Percentiles rank a stretch among this genome's conserved stretches.
Evolutionary conservation across 2,797 vertebrate genomes (phyloP).

Genomic region (Sebastes alutus): DNA sequence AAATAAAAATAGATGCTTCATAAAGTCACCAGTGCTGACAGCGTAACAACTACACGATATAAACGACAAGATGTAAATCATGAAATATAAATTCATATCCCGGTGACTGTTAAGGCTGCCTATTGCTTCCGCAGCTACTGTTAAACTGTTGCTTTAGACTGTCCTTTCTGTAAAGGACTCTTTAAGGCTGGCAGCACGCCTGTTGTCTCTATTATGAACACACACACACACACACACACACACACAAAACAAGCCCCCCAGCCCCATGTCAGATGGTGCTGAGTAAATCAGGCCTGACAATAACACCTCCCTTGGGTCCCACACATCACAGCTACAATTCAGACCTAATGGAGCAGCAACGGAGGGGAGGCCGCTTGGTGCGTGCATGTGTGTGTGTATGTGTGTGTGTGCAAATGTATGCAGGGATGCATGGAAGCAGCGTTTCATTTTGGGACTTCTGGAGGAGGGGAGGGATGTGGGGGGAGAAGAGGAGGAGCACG

Average conservation of each 20-base stretch:
- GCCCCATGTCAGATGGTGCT: constrained; percentile 85
- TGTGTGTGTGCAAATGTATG: constrained; percentile 41
- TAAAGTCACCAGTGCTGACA: neutral
- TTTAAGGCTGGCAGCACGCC: constrained; percentile 49
- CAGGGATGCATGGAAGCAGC: constrained; percentile 22
- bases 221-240: constrained; percentile 14
- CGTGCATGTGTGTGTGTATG: constrained; percentile 10
- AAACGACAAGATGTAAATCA: constrained; percentile 8
- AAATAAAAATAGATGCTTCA: neutral
- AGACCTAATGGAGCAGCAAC: constrained; percentile 91
- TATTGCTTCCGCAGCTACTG: constrained; percentile 25
- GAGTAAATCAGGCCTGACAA: constrained; percentile 93
- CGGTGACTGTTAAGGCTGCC: constrained; percentile 2
- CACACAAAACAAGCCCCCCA: constrained; percentile 11
- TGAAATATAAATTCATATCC: constrained; percentile 5
- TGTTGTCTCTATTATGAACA: constrained; percentile 43
- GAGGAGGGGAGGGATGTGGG: constrained; percentile 14
- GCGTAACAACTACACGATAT: neutral
- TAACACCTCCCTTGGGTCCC: constrained; percentile 91
- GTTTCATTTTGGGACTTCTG: constrained; percentile 51
- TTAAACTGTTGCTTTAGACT: constrained; percentile 74
- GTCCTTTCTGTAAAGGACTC: constrained; percentile 69
- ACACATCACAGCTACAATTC: constrained; percentile 92
- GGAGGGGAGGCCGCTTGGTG: constrained; percentile 51
- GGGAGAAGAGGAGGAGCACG: constrained; percentile 6